Evolutionary conservation across 2,113 vertebrate genomes (phyloP).

Genomic region (zebrafish (Danio rerio)): DNA sequence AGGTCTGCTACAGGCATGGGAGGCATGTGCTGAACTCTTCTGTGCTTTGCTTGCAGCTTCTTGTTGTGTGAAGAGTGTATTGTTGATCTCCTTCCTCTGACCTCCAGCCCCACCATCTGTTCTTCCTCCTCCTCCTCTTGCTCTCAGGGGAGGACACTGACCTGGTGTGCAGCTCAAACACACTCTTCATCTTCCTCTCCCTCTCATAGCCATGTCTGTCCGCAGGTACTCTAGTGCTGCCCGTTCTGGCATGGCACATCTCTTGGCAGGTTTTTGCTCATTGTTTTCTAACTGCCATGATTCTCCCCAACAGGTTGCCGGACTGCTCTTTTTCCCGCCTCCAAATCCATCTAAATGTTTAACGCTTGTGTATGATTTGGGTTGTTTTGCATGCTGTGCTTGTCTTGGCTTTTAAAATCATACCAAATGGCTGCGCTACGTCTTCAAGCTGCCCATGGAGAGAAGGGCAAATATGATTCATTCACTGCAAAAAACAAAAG

Average conservation of each 20-base stretch:
- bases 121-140: not conserved
- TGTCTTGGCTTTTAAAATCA: conserved; percentile 50
- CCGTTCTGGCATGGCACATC: conserved; percentile 20
- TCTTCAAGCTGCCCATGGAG: conserved; percentile 8
- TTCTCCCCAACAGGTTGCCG: conserved; percentile 53
- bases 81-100: conserved; percentile 25
- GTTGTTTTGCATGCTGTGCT: conserved; percentile 45
- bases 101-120: conserved; percentile 19
- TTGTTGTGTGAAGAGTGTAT: conserved; percentile 51
- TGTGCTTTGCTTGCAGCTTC: conserved; percentile 76
- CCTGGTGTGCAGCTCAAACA: conserved; percentile 46
- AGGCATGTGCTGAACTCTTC: conserved; percentile 74
- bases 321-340: conserved; percentile 17
- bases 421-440: conserved; percentile 43
- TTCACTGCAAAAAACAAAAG: too few species aligned
- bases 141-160: conserved; percentile 52
- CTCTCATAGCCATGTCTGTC: conserved; percentile 47
- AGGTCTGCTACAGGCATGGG: conserved; percentile 78
- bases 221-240: conserved; percentile 48
- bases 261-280: conserved; percentile 6
- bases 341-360: not conserved
- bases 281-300: conserved; percentile 37
- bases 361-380: conserved; percentile 14
- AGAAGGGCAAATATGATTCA: not conserved
- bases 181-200: conserved; percentile 24